Conservation (phyloP, 2,797 vertebrate genomes). For the Numenius phaeopus region DNA sequence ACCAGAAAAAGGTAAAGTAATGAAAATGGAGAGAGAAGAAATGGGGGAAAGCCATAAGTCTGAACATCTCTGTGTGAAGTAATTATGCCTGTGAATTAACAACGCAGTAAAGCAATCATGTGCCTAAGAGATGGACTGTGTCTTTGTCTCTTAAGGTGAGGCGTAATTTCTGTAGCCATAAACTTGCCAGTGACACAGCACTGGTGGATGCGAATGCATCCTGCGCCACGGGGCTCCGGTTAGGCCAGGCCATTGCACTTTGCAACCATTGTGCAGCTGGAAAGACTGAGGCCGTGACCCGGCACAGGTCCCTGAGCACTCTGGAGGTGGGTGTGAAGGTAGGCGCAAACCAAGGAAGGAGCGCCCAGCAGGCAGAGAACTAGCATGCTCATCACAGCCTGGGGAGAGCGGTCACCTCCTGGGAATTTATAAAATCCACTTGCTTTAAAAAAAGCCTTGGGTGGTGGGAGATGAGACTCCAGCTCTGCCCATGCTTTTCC, state of each 20-base stretch:
- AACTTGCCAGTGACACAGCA: rapidly evolving
- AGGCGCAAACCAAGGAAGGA: not conserved
- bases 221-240: rapidly evolving
- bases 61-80: not conserved
- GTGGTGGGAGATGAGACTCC: not conserved
- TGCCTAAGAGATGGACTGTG: not conserved
- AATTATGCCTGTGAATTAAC: not conserved
- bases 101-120: not conserved
- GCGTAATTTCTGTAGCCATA: not conserved
- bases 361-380: not conserved
- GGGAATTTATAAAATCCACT: not conserved
- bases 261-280: not conserved
- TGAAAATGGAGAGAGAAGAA: not conserved
- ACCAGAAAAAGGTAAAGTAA: not conserved
- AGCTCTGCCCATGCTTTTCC: not conserved
- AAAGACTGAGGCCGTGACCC: not conserved
- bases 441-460: not conserved
- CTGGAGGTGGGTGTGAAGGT: not conserved
- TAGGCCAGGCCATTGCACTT: not conserved
- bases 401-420: rapidly evolving
- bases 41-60: not conserved
- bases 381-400: rapidly evolving
- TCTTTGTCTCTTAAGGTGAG: not conserved
- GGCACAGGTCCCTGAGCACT: not conserved
- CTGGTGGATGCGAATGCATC: not conserved